Conservation (phyloP, 1,140 invertebrate genomes). For the Proales similis region DNA sequence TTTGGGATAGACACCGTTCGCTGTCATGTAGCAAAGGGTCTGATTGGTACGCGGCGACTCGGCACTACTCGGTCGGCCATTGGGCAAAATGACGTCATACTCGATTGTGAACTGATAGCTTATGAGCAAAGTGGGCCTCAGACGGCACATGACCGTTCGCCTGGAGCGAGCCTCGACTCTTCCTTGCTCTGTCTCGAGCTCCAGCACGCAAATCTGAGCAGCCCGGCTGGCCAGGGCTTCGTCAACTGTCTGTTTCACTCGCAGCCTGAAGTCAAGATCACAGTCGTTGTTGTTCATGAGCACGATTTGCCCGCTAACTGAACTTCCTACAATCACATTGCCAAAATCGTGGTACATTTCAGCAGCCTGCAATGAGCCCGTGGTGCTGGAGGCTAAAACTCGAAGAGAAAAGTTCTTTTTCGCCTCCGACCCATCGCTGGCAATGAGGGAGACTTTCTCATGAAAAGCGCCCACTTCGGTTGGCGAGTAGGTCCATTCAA, state of each 20-base stretch:
- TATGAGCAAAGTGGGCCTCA: slow-evolving; percentile 44
- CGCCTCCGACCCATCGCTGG: slow-evolving; percentile 46
- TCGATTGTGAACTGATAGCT: slow-evolving; percentile 49
- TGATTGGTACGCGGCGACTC: slow-evolving; percentile 27
- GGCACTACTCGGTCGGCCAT: slow-evolving; percentile 40
- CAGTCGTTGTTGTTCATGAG: slow-evolving; percentile 49
- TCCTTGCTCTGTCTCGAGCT: slow-evolving; percentile 45
- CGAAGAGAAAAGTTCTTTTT: slow-evolving; percentile 37
- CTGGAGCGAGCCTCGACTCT: slow-evolving; percentile 47
- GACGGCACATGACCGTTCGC: slow-evolving; percentile 43
- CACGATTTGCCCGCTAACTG: slow-evolving; percentile 42
- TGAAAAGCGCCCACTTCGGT: slow-evolving; percentile 45
- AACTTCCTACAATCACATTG: slow-evolving; percentile 51
- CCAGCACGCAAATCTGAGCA: slow-evolving; percentile 42
- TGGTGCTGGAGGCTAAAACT: slow-evolving; percentile 9
- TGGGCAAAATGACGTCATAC: slow-evolving; percentile 47
- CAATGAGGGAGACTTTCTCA: slow-evolving; percentile 48
- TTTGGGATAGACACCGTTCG: slow-evolving; percentile 49
- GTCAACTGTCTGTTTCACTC: slow-evolving; percentile 44
- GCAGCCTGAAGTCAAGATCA: slow-evolving; percentile 46
- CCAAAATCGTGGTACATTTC: slow-evolving; percentile 49
- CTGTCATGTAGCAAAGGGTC: slow-evolving; percentile 46
- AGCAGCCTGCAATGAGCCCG: slow-evolving; percentile 42
- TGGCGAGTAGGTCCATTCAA: slow-evolving; percentile 48
- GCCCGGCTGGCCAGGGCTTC: slow-evolving; percentile 41